These are phyloP conservation scores for Volucella inanis DNA, from an alignment of 2,888 invertebrate genomes.

Conservation along the genomic window DNA sequence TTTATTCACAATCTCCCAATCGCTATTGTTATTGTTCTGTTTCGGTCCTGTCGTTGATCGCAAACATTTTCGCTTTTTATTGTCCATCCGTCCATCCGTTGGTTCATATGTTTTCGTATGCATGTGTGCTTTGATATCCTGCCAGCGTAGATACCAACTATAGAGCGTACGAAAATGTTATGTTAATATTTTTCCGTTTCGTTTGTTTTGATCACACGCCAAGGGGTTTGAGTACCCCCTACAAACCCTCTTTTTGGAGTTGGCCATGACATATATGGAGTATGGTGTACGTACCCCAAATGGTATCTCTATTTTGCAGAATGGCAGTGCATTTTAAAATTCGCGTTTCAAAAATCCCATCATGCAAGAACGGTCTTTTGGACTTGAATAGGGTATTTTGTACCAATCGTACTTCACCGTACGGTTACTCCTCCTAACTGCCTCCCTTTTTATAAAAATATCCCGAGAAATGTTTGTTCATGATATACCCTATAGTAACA, in stretches of 20 bases:
- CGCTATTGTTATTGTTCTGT: constrained; percentile 33
- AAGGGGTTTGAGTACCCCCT: neutral
- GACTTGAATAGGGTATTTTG: constrained; percentile 17
- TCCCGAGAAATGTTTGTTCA: constrained; percentile 66
- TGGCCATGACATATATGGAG: constrained; percentile 61
- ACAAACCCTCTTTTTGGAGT: constrained; percentile 12
- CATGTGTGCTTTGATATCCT: constrained; percentile 2
- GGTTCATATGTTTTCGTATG: neutral
- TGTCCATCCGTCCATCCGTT: constrained; percentile 26
- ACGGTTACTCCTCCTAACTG: neutral
- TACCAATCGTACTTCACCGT: neutral
- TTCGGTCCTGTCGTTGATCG: constrained; percentile 51
- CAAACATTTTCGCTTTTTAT: constrained; percentile 62
- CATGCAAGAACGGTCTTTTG: constrained; percentile 62
- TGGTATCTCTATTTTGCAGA: constrained; percentile 24
- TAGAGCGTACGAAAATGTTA: constrained; percentile 46
- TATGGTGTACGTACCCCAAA: neutral
- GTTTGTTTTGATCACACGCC: constrained; percentile 40
- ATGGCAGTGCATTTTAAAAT: constrained; percentile 60
- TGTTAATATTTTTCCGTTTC: constrained; percentile 66
- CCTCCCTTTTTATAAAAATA: constrained; percentile 4
- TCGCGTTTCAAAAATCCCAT: constrained; percentile 65
- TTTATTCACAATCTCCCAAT: constrained; percentile 12
- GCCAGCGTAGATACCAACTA: neutral
- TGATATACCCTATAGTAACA: constrained; percentile 27